A percentile compares a stretch with the other conserved stretches of the same genome.
phyloP scores from a whole-genome alignment of 2,113 vertebrate species.

The Tylochromis polylepis region DNA sequence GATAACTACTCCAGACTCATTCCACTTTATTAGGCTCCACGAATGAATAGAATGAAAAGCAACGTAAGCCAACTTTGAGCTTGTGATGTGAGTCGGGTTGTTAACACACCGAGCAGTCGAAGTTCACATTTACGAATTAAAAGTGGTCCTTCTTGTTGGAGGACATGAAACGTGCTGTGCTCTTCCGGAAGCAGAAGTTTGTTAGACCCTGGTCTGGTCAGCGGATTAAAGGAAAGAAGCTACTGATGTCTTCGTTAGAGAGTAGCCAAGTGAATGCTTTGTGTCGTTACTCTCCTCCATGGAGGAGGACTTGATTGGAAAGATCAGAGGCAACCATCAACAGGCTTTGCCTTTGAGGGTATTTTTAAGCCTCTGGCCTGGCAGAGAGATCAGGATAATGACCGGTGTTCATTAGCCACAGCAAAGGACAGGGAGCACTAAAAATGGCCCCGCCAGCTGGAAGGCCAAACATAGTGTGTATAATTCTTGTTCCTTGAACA shows the following conservation, averaged over 20 bases:
- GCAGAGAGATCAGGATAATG: slow-evolving; percentile 47
- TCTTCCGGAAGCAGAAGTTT: slow-evolving; percentile 2
- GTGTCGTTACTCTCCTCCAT: slow-evolving; percentile 9
- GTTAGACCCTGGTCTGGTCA: slow-evolving; percentile 13
- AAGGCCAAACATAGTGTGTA: slow-evolving; percentile 49
- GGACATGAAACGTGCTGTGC: background rate
- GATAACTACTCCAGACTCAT: slow-evolving; percentile 54
- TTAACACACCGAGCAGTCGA: background rate
- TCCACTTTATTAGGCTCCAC: slow-evolving; percentile 42
- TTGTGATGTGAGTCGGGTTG: background rate
- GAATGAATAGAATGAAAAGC: slow-evolving; percentile 46
- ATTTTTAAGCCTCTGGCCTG: slow-evolving; percentile 46
- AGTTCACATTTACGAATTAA: slow-evolving; percentile 15
- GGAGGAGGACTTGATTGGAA: slow-evolving; percentile 35
- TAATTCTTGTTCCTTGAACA: slow-evolving; percentile 9
- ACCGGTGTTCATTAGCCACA: slow-evolving; percentile 50
- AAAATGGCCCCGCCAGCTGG: slow-evolving; percentile 43
- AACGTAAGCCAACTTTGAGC: background rate
- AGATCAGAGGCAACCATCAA: slow-evolving; percentile 47
- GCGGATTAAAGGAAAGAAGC: slow-evolving; percentile 9
- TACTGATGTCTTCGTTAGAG: slow-evolving; percentile 4
- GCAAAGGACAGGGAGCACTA: slow-evolving; percentile 44
- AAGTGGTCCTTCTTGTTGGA: slow-evolving; percentile 18
- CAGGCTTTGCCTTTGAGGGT: slow-evolving; percentile 25
- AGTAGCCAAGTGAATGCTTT: background rate